phyloP scores from a whole-genome alignment of 1,140 invertebrate genomes.

The Oscheius sp. region DNA sequence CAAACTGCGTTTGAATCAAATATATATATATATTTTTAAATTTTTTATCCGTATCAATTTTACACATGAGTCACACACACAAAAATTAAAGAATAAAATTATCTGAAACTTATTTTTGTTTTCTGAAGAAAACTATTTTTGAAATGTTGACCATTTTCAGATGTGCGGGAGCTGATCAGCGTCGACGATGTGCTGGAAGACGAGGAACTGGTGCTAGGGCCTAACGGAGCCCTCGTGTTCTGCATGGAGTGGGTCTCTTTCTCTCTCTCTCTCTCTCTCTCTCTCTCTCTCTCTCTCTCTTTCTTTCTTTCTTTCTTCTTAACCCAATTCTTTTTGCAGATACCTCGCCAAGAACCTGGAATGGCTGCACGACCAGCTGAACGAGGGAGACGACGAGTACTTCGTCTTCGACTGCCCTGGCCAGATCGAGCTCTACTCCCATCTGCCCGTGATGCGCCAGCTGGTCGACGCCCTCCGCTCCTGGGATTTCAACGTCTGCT shows the following conservation, averaged over 20 bases:
- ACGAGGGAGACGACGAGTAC: constrained; percentile 80
- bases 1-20: too few species aligned
- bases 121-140: neutral
- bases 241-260: constrained; percentile 74
- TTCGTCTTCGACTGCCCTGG: constrained; percentile 96
- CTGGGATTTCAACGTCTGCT: constrained; percentile 86
- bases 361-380: constrained; percentile 79
- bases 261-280: neutral
- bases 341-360: constrained; percentile 73
- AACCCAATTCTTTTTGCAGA: neutral
- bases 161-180: constrained; percentile 88
- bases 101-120: too few species aligned
- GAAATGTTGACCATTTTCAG: constrained; percentile 61
- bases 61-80: too few species aligned
- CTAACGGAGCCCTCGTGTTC: constrained; percentile 93
- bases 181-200: constrained; percentile 96
- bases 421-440: constrained; percentile 96
- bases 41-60: too few species aligned
- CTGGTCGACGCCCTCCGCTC: constrained; percentile 71
- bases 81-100: too few species aligned
- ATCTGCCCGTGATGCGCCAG: constrained; percentile 81
- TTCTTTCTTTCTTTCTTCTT: neutral
- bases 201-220: constrained; percentile 87
- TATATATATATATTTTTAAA: too few species aligned
- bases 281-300: too few species aligned